Evolutionary conservation across 2,797 vertebrate genomes (phyloP).

Genomic region (Synanceia verrucosa): DNA sequence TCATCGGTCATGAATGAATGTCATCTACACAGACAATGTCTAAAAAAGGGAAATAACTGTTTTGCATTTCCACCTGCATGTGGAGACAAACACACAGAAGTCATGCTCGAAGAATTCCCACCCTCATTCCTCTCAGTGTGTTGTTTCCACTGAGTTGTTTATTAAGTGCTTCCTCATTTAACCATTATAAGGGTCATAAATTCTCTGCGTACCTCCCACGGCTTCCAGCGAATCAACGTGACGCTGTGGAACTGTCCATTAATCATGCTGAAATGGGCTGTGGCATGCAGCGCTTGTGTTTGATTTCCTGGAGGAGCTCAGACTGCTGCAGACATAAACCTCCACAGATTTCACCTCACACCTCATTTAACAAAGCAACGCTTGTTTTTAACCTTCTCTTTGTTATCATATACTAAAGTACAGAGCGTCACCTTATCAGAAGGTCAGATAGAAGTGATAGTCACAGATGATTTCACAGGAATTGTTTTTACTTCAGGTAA

Average conservation of each 20-base stretch:
- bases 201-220: background rate
- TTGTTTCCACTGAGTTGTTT: slow-evolving; percentile 25
- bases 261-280: slow-evolving; percentile 7
- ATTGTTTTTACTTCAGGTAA: background rate
- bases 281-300: slow-evolving; percentile 19
- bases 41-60: slow-evolving; percentile 46
- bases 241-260: slow-evolving; percentile 3
- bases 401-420: slow-evolving; percentile 1
- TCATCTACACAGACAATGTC: background rate
- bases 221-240: slow-evolving; percentile 13
- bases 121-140: slow-evolving; percentile 7
- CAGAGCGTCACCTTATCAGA: background rate
- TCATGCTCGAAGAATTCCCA: slow-evolving; percentile 10
- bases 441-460: slow-evolving; percentile 12
- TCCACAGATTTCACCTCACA: background rate
- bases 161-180: slow-evolving; percentile 37
- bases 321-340: background rate
- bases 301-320: slow-evolving; percentile 11
- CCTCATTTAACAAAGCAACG: slow-evolving; percentile 15
- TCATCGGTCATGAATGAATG: background rate
- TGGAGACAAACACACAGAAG: background rate
- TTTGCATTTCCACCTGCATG: slow-evolving; percentile 7
- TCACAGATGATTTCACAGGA: background rate
- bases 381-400: slow-evolving; percentile 23
- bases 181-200: background rate